Base-by-base conservation (phyloP, 2,888 invertebrate genomes). In the Dicroscelio sp. region DNA sequence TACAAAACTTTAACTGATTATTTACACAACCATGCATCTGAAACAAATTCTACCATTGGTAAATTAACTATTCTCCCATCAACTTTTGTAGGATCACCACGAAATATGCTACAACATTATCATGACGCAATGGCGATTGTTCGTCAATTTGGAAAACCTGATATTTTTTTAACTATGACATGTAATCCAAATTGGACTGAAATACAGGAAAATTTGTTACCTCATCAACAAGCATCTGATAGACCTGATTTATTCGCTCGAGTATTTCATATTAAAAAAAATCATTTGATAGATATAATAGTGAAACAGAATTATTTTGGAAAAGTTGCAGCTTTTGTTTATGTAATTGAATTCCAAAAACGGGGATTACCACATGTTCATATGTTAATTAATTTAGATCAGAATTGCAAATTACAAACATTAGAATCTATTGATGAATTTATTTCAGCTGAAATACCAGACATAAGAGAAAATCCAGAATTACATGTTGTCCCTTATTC, bases 401-500 rank as follows among this genome's bases (percentile, higher is more conserved):
- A 91, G n/a, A 93, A 93, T 38, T 31, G 43, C 27, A 69, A 90
- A 87, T 12, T 93, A 35, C 69, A 75, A 35, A 93, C 90, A 52
- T 60, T 92, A 20, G 85, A 93, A 63, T 80, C 86, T 20, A 78
- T 93, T 31, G 91, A n/a, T n/a, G n/a, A n/a, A n/a, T n/a, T n/a
- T n/a, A n/a, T n/a, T n/a, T n/a, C n/a, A n/a, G n/a, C n/a, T 23
- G 96, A 96, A 93, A 93, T 97, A 58, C 96, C 88, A 25, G 58
- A 76, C 65, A 96, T 88, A 96, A 96, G 89, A 89, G 93, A 23
- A 95, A 94, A 93, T n/a, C n/a, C n/a, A n/a, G n/a, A n/a, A n/a
- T n/a, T n/a, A n/a, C n/a, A n/a, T n/a, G 94, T 95, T 43, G 96
- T 96, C 12, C 95, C 95, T 23, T 95, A 93, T 71, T 89, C 83